Percentiles rank a stretch among this genome's conserved stretches.
Evolutionary conservation across 30 jellyfish, hydroid and myxozoan species (phyloP).

Genomic region (Hydractinia echinata): DNA sequence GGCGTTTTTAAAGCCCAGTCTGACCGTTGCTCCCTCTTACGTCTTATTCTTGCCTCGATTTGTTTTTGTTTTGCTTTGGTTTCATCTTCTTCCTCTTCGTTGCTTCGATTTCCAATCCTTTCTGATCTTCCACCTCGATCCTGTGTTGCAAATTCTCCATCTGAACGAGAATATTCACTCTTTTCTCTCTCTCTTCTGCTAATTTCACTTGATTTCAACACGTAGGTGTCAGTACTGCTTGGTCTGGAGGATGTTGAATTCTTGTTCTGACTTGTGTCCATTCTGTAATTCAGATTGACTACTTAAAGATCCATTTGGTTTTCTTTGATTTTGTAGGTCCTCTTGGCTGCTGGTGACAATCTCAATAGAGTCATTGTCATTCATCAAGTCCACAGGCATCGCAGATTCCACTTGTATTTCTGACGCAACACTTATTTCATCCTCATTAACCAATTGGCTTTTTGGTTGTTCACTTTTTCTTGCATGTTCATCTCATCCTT

Average conservation of each 20-base stretch:
- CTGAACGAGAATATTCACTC: no score
- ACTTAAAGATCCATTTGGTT: no score
- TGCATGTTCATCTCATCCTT: background rate
- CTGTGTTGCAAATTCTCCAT: no score
- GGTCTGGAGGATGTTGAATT: no score
- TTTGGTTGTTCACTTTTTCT: background rate
- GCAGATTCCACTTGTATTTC: conserved; percentile 13
- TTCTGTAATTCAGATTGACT: no score
- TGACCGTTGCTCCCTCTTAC: conserved; percentile 16
- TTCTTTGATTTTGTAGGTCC: no score
- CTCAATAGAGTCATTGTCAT: no score
- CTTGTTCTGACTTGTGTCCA: no score
- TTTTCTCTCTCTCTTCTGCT: no score
- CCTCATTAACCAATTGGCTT: background rate
- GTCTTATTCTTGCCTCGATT: conserved; percentile 17
- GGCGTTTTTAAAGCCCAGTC: conserved; percentile 9
- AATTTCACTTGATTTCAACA: no score
- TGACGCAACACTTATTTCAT: background rate
- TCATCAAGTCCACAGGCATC: background rate
- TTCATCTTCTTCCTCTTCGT: background rate
- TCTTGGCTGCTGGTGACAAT: no score
- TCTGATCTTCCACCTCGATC: background rate
- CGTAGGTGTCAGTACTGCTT: no score
- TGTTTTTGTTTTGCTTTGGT: conserved; percentile 1
- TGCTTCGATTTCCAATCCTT: background rate